Percentiles rank a stretch among this genome's conserved stretches.
These are phyloP conservation scores for Coranthus polyacanthus DNA, from an alignment of 2,797 vertebrate species.

Conservation along the genomic window DNA sequence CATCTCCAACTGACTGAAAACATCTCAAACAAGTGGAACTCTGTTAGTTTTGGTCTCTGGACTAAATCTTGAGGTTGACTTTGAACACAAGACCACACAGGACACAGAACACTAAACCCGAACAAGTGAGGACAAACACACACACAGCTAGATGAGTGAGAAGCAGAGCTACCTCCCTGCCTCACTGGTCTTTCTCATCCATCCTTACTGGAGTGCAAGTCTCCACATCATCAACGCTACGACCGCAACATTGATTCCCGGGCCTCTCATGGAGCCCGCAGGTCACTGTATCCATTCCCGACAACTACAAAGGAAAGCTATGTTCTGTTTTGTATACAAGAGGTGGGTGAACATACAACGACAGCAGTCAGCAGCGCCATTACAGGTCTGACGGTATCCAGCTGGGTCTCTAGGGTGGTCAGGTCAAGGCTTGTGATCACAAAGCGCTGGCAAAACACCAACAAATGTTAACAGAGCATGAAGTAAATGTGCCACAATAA, in stretches of 20 bases:
- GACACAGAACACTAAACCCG: conserved; percentile 49
- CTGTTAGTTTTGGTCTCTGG: conserved; percentile 31
- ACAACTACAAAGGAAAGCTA: conserved; percentile 37
- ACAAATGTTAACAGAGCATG: conserved; percentile 38
- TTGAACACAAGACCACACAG: conserved; percentile 60
- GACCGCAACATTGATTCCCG: conserved; percentile 51
- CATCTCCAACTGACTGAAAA: conserved; percentile 19
- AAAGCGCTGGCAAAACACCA: conserved; percentile 43
- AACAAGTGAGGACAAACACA: conserved; percentile 63
- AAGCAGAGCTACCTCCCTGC: conserved; percentile 29
- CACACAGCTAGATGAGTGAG: conserved; percentile 42
- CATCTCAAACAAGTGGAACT: background rate
- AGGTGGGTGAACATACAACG: conserved; percentile 35
- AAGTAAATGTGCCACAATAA: conserved; percentile 31
- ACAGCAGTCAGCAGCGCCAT: conserved; percentile 37
- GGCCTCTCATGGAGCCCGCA: conserved; percentile 23
- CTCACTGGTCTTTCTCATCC: conserved; percentile 40
- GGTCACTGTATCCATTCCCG: conserved; percentile 39
- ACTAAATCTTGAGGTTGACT: conserved; percentile 22
- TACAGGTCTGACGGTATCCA: conserved; percentile 71
- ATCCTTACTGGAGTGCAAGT: conserved; percentile 46
- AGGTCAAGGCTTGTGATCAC: conserved; percentile 60
- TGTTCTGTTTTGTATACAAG: conserved; percentile 68
- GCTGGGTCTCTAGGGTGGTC: conserved; percentile 71
- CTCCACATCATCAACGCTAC: conserved; percentile 64